Evolutionary conservation across 1,140 invertebrate genomes (phyloP).

Genomic region (Apis cerana): DNA sequence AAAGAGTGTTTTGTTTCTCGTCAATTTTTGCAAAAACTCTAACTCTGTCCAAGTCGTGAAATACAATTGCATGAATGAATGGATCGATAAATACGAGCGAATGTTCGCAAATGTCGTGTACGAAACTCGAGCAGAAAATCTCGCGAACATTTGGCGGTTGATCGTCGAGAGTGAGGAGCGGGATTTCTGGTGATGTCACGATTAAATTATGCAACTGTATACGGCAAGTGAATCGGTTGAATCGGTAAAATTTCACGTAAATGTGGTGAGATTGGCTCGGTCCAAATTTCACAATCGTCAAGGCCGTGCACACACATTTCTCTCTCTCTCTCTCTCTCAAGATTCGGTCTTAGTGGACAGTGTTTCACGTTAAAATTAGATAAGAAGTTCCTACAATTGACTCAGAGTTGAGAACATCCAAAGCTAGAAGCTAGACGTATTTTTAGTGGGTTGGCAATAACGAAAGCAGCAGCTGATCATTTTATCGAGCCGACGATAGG

Average conservation of each 20-base stretch:
- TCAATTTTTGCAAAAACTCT: no score
- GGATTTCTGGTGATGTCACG: neutral
- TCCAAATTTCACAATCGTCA: conserved; percentile 54
- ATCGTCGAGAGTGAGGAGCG: neutral
- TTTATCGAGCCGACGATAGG: conserved; percentile 47
- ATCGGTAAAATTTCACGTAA: neutral
- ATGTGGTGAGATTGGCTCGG: neutral
- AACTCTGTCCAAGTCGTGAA: no score
- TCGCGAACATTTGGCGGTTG: neutral
- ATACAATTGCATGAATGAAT: neutral
- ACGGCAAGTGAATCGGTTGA: neutral
- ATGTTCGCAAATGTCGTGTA: neutral
- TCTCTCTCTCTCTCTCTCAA: neutral
- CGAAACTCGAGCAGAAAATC: neutral
- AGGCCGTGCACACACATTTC: conserved; percentile 24
- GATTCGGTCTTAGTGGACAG: conserved; percentile 41
- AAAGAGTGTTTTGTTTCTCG: no score
- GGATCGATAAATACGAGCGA: neutral
- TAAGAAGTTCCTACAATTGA: conserved; percentile 62
- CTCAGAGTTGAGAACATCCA: conserved; percentile 39
- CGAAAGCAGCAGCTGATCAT: conserved; percentile 62
- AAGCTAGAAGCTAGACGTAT: conserved; percentile 55
- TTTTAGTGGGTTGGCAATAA: conserved; percentile 63
- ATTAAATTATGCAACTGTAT: neutral
- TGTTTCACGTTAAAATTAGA: conserved; percentile 64